Percentiles rank a stretch among this genome's conserved stretches.
These are phyloP conservation scores for Nycteola revayana DNA, from an alignment of 2,888 invertebrate species.

Conservation along the genomic window DNA sequence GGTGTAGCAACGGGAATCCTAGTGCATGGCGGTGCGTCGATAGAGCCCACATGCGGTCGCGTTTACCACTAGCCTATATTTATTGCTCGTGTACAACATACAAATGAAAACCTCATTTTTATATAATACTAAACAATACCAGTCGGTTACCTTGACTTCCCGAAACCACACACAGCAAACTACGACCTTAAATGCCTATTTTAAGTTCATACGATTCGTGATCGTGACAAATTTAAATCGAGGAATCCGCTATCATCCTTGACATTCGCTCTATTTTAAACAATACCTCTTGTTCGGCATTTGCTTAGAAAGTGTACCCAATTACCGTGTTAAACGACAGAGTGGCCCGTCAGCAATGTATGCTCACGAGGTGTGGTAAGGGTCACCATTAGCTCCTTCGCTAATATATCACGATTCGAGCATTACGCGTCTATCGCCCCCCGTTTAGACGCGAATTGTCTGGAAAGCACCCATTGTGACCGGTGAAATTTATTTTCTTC, in stretches of 20 bases:
- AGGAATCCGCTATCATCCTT: constrained; percentile 64
- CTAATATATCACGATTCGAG: constrained; percentile 67
- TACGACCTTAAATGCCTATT: constrained; percentile 52
- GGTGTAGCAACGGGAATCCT: constrained; percentile 22
- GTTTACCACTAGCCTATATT: constrained; percentile 39
- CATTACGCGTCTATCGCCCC: constrained; percentile 64
- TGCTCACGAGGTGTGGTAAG: constrained; percentile 47
- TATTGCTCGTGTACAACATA: constrained; percentile 33
- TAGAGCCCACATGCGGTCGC: constrained; percentile 60
- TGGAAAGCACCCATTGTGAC: constrained; percentile 68
- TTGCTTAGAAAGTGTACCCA: constrained; percentile 49
- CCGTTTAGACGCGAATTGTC: constrained; percentile 63
- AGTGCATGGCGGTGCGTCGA: constrained; percentile 50
- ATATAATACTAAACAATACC: constrained; percentile 21
- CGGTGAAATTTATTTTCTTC: constrained; percentile 66
- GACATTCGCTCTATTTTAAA: constrained; percentile 66
- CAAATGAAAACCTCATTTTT: constrained; percentile 39
- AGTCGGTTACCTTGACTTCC: constrained; percentile 46
- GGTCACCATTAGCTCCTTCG: constrained; percentile 57
- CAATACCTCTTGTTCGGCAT: constrained; percentile 50
- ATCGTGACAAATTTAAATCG: constrained; percentile 71
- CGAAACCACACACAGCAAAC: constrained; percentile 39
- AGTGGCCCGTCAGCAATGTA: constrained; percentile 21
- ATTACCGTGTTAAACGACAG: constrained; percentile 20
- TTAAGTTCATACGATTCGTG: constrained; percentile 51